Base-by-base conservation (phyloP, 2,113 vertebrate species). In the Ciconia stormi region DNA sequence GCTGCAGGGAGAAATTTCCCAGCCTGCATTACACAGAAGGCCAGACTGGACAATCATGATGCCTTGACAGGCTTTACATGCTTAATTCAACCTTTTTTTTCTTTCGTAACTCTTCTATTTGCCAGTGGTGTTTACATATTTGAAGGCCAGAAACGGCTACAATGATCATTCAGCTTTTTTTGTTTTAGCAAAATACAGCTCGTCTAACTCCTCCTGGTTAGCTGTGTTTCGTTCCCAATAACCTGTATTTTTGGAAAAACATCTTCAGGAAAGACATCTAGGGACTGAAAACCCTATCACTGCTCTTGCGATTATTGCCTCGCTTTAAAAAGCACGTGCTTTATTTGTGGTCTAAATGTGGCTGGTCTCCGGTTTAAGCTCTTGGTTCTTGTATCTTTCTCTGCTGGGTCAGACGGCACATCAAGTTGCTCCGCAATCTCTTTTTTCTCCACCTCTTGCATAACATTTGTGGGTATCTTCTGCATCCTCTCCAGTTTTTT, bases 371-470 rank as follows among this genome's bases (percentile, higher is more conserved):
- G 44, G 27, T 44, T 61, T 17, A 7, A 61, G 66, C 40, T 66
- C 74, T 61, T 13, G 32, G n/a, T 16, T 27, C 66, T n/a, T 10
- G 2, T 1, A 21, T 4, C 52, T 40, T 21, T 29, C 38, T 42
- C 66, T 38, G 55, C 15, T 14, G 62, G 40, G 47, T 19, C 29
- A 52, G 47, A 34, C 13, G 55, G 32, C 30, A 42, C 52, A 73
- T 9, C 66, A 12, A 30, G 40, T 5, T 42, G 23, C 20, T 27
- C 44, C 2, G 0, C 19, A 10, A 10, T 1, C 44, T 10, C 58
- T 22, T 23, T 81, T 59, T 47, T 13, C 27, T 42, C 32, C 67
- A 56, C 42, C 16, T 34, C 49, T 42, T 34, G 12, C 11, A 6
- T 16, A 73, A 55, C 16, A 19, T 58, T 30, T 59, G 38, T 66